Conservation (phyloP, 1,140 invertebrate genomes). For the Orussus abietinus region DNA sequence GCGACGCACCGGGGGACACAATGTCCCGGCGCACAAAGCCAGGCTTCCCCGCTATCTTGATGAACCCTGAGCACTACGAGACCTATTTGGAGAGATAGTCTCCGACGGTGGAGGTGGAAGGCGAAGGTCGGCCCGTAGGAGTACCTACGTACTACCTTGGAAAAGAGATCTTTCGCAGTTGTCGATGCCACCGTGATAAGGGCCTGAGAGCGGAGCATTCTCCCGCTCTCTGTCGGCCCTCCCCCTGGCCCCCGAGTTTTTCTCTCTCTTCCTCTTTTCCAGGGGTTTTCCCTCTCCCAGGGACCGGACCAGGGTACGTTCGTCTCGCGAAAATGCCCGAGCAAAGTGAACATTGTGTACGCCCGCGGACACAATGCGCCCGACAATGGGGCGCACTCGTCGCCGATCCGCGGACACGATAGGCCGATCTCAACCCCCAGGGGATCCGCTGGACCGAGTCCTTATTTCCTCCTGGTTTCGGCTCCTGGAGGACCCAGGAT, state of each 20-base stretch:
- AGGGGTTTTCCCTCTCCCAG: conserved; percentile 23
- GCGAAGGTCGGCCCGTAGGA: background rate
- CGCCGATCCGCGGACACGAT: background rate
- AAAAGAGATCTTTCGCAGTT: conserved; percentile 38
- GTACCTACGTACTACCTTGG: conserved; percentile 19
- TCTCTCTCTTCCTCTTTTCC: conserved; percentile 7
- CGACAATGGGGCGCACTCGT: background rate
- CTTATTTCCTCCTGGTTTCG: no score
- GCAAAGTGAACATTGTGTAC: conserved; percentile 15
- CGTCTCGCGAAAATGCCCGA: conserved; percentile 19
- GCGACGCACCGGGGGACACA: conserved; percentile 27
- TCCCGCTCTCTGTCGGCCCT: conserved; percentile 11
- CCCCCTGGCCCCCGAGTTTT: background rate
- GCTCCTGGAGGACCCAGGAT: no score
- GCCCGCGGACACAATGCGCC: no score
- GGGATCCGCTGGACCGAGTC: no score
- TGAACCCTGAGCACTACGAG: conserved; percentile 46
- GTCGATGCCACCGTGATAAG: conserved; percentile 43
- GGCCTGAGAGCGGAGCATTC: conserved; percentile 23
- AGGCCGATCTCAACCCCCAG: no score
- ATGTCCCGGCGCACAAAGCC: conserved; percentile 35
- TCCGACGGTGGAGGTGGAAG: background rate
- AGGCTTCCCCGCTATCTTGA: conserved; percentile 42
- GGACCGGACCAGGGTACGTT: no score
- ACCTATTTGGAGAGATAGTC: conserved; percentile 36